Conservation (phyloP, 2,888 invertebrate genomes). For the Amitus sp. region DNA sequence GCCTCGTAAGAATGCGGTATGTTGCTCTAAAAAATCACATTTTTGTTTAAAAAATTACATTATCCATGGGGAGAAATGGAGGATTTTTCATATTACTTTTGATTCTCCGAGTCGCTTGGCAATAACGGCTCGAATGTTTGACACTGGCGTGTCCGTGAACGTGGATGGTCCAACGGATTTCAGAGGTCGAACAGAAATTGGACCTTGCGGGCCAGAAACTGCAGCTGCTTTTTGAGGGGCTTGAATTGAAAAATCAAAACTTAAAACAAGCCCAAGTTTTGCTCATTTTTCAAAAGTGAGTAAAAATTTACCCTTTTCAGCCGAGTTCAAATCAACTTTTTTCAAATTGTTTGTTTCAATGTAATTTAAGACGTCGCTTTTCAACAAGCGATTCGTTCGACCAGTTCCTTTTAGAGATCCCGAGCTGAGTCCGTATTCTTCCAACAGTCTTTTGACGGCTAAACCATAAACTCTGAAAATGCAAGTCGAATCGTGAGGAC, state of each 20-base stretch:
- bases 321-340: constrained; percentile 57
- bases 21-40: constrained; percentile 65
- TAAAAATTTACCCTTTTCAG: constrained; percentile 37
- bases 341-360: constrained; percentile 65
- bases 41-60: too few species aligned
- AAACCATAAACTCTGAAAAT: constrained; percentile 68
- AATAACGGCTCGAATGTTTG: constrained; percentile 72
- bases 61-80: too few species aligned
- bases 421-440: constrained; percentile 69
- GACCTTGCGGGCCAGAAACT: constrained; percentile 10
- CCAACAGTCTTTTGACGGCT: constrained; percentile 71
- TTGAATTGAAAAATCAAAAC: too few species aligned
- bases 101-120: constrained; percentile 74
- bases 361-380: constrained; percentile 69
- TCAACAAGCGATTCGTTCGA: constrained; percentile 71
- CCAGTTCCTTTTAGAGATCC: constrained; percentile 69
- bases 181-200: constrained; percentile 29
- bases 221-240: too few species aligned
- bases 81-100: constrained; percentile 67
- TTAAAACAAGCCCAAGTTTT: too few species aligned
- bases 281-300: background rate
- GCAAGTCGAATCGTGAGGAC: too few species aligned
- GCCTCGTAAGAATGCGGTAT: constrained; percentile 76
- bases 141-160: constrained; percentile 70
- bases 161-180: constrained; percentile 52